Evolutionary conservation across 2,113 vertebrate species (phyloP).

Genomic region (Saguinus imperator): DNA sequence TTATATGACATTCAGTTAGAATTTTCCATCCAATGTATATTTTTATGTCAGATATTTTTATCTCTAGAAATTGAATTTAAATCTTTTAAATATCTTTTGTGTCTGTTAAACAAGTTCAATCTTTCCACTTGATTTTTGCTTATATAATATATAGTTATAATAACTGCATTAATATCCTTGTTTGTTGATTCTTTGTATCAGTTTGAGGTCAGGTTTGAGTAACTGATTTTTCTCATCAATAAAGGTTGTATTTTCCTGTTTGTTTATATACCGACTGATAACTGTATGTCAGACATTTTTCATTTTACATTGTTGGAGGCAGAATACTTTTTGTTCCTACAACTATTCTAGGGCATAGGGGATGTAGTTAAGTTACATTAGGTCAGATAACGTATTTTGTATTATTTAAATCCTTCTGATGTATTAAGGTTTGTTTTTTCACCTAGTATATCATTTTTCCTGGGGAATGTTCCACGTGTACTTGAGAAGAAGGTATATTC

Average conservation of each 20-base stretch:
- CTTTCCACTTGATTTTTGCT: neutral
- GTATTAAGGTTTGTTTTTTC: neutral
- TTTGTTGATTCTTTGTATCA: neutral
- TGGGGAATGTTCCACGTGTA: neutral
- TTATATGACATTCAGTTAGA: slow-evolving; percentile 55
- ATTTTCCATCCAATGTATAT: neutral
- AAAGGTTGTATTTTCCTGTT: neutral
- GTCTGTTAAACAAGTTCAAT: neutral
- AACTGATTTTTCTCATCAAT: neutral
- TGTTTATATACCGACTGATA: neutral
- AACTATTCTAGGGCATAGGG: neutral
- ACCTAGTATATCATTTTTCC: neutral
- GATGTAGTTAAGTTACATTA: neutral
- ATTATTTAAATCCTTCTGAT: neutral
- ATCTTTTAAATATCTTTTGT: neutral
- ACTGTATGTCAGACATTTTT: neutral
- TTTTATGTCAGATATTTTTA: neutral
- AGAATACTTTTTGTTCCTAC: neutral
- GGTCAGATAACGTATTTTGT: neutral
- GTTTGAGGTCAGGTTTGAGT: neutral
- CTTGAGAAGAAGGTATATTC: neutral
- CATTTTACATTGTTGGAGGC: neutral
- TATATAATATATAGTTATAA: neutral
- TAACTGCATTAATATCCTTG: neutral
- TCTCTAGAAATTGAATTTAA: neutral